Conservation (phyloP, 23 tunicate genomes). For the Trididemnum clinides region DNA sequence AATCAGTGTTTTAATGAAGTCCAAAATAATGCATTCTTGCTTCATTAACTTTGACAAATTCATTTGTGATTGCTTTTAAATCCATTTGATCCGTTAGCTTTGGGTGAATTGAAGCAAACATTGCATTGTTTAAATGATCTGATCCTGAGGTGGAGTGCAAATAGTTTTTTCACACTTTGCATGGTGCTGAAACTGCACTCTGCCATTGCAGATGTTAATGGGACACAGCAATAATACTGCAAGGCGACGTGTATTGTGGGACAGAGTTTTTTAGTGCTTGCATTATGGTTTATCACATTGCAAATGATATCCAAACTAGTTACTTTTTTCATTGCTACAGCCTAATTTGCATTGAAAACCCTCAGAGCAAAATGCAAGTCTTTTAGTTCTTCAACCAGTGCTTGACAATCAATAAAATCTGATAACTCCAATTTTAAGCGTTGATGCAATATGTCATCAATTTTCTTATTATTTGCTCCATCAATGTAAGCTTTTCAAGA, state of each 20-base stretch:
- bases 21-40: conserved; percentile 18
- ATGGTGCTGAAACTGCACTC: no score
- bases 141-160: conserved; percentile 25
- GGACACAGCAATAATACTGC: conserved; percentile 10
- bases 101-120: conserved; percentile 27
- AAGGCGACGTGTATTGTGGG: conserved; percentile 25
- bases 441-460: conserved; percentile 26
- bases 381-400: conserved; percentile 29
- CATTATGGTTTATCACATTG: conserved; percentile 24
- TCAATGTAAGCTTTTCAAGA: conserved; percentile 11
- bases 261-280: conserved; percentile 25
- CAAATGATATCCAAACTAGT: conserved; percentile 24
- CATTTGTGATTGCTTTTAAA: conserved; percentile 25
- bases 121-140: conserved; percentile 28
- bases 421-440: conserved; percentile 22
- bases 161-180: no score
- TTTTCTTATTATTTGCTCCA: conserved; percentile 18
- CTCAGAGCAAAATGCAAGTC: conserved; percentile 23
- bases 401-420: conserved; percentile 30
- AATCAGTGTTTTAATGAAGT: no score
- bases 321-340: conserved; percentile 22
- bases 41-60: conserved; percentile 20
- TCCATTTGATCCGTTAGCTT: conserved; percentile 21
- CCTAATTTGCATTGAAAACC: conserved; percentile 11
- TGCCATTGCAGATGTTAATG: neutral